Base-by-base conservation (phyloP, 2,113 vertebrate genomes). In the Aptenodytes patagonicus region DNA sequence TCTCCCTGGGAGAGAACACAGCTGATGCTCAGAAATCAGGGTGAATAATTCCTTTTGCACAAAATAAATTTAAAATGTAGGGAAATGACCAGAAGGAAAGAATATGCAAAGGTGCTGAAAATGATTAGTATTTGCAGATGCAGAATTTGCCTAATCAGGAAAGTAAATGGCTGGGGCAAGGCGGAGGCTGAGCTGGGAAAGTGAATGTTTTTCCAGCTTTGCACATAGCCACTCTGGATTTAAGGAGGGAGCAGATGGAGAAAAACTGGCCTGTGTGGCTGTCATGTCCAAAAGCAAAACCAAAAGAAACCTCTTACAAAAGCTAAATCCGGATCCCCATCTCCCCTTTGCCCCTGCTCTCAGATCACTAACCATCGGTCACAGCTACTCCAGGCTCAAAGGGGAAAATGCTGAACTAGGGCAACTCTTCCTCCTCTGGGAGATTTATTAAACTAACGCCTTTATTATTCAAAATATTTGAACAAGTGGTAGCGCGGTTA, bases 401-500 rank as follows among this genome's bases (percentile, higher is more conserved):
- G 66, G 29, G 28, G 52, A 85, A 92, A 89, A 75, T 14, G 68
- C 88, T 90, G 83, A 90, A 60, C 42, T 17, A 40, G 47, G 87
- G 47, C 49, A 66, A 31, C 38, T 47, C 62, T 61, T 93, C 52
- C 62, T 93, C 40, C 82, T 93, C 79, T 3, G 5, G 58, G 70
- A 69, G 49, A 61, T 83, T 95, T 95, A 90, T 91, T 94, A 91
- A 95, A 88, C 75, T 69, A 73, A 88, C 2, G 36, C 57, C 70
- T 83, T 95, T 93, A 95, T 96, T 94, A 90, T 86, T 95, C 84
- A 88, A 96, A 97, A 97, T 97, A 96, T 96, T 97, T 94, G 79
- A 94, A 94, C 91, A 96, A 96, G 91, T 83, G 95, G 83, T 40
- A 87, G 81, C 7, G 7, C 0, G 8, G 91, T 93, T 88, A 31